Evolutionary conservation across 2,888 invertebrate genomes (phyloP), one percentile per base, ranked within the genome.

Genomic region (Melitaea athalia): DNA sequence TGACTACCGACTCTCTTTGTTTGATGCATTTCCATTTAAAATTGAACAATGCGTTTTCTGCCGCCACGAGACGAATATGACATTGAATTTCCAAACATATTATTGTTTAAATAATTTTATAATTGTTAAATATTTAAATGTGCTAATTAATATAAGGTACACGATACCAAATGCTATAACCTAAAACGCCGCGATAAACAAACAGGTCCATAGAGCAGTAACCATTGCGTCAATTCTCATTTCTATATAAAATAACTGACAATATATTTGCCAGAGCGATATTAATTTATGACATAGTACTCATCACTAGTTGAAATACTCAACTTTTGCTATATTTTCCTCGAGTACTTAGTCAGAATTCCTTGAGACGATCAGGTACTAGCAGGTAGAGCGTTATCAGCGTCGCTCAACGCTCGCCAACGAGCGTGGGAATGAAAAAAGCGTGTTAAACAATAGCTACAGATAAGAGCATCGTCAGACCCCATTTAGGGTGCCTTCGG

Each of bases 351-450:
- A 75, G 70, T 72, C 65, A 72, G 74, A 77, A 75, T 75, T 74
- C 72, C 73, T 76, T 69, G 73, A 76, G 77, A 72, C 74, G 74
- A 69, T 71, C 75, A 73, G 71, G 75, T 74, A 74, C 74, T 69
- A 71, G 72, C 77, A 78, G 77, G 79, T 77, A 79, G 72, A 63
- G 81, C 83, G 84, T 91, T 92, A 92, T 92, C 92, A 89, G 85
- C 76, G 72, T 71, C 75, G 77, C 55, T 55, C 55, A 55, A 73
- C 81, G 82, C 78, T 79, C 77, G 75, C 79, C 82, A 76, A 73
- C 85, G 85, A 88, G 85, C 92, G 92, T 92, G 92, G 92, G 92
- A 92, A 91, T 87, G 83, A 91, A 89, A 88, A 87, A 88, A 86
- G 84, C 87, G 85, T 85, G 89, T 92, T 90, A 91, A 92, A 92